phyloP scores from a whole-genome alignment of 2,113 vertebrate species.

The Eleginops maclovinus region DNA sequence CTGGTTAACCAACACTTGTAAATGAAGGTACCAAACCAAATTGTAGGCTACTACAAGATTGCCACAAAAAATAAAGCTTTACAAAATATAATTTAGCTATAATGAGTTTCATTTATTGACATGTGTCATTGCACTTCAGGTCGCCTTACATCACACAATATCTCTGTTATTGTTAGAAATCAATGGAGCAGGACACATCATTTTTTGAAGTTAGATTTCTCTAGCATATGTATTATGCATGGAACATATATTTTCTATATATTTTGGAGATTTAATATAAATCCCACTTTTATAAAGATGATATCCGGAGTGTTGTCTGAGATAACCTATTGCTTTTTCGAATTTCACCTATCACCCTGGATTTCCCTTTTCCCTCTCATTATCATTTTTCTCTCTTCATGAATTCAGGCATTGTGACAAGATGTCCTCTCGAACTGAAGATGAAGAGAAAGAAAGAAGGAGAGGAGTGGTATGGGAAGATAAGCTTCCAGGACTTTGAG shows the following conservation, averaged over 20 bases:
- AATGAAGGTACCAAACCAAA: not conserved
- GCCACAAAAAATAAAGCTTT: not conserved
- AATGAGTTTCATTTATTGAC: too few species aligned
- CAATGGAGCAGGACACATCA: too few species aligned
- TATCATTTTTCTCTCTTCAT: not conserved
- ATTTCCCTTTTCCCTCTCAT: not conserved
- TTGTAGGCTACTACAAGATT: not conserved
- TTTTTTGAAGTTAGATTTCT: not conserved
- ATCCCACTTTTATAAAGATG: not conserved
- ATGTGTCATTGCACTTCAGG: too few species aligned
- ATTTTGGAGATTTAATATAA: not conserved
- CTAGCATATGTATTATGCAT: not conserved
- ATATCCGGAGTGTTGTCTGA: not conserved
- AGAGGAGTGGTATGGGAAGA: slow-evolving; percentile 76
- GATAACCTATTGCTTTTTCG: not conserved
- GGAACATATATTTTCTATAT: too few species aligned
- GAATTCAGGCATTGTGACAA: slow-evolving; percentile 80
- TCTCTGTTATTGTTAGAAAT: too few species aligned
- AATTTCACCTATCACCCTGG: not conserved
- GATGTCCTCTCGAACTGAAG: slow-evolving; percentile 84
- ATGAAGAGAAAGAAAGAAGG: slow-evolving; percentile 78
- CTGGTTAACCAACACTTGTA: not conserved
- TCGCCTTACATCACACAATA: too few species aligned
- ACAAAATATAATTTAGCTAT: too few species aligned
- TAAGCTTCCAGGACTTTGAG: slow-evolving; percentile 64